Percentiles rank a stretch among this genome's conserved stretches.
Evolutionary conservation across 2,888 invertebrate species (phyloP).

Genomic region (Chelonus formosanus): DNA sequence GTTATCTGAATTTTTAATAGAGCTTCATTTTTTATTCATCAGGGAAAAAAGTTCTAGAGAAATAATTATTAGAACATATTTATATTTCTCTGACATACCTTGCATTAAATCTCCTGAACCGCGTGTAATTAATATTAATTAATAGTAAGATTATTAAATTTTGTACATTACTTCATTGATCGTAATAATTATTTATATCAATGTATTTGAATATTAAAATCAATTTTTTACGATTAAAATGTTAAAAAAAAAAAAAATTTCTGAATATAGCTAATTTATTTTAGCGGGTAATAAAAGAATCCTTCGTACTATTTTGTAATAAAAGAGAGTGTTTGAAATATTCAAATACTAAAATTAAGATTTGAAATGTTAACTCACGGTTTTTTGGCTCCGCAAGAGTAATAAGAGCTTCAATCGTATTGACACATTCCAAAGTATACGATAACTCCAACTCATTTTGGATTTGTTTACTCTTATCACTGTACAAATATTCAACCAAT

Average conservation of each 20-base stretch:
- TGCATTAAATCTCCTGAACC: slow-evolving; percentile 68
- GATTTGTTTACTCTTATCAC: slow-evolving; percentile 71
- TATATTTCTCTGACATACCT: slow-evolving; percentile 62
- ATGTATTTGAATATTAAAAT: too few relatives aligned
- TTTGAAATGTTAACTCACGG: slow-evolving; percentile 69
- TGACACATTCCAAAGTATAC: slow-evolving; percentile 77
- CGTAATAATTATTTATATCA: too few relatives aligned
- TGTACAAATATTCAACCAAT: slow-evolving; percentile 78
- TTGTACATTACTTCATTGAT: not conserved
- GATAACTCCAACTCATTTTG: slow-evolving; percentile 75
- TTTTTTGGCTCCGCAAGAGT: slow-evolving; percentile 78
- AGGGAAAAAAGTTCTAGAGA: too few relatives aligned
- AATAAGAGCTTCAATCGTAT: slow-evolving; percentile 79
- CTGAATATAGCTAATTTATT: too few relatives aligned
- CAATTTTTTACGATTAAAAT: too few relatives aligned
- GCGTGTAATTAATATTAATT: slow-evolving; percentile 54
- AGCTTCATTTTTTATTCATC: too few relatives aligned
- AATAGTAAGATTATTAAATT: slow-evolving; percentile 21
- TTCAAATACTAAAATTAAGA: too few relatives aligned
- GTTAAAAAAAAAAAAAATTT: too few relatives aligned
- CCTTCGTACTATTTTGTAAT: too few relatives aligned
- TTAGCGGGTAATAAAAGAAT: slow-evolving; percentile 9
- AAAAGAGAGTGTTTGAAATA: too few relatives aligned
- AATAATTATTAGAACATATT: slow-evolving; percentile 1
- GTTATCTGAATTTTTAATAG: too few relatives aligned